These are phyloP conservation scores for Caenorhabditis doughertyi DNA, from an alignment of 2,888 invertebrate genomes.

Conservation along the genomic window DNA sequence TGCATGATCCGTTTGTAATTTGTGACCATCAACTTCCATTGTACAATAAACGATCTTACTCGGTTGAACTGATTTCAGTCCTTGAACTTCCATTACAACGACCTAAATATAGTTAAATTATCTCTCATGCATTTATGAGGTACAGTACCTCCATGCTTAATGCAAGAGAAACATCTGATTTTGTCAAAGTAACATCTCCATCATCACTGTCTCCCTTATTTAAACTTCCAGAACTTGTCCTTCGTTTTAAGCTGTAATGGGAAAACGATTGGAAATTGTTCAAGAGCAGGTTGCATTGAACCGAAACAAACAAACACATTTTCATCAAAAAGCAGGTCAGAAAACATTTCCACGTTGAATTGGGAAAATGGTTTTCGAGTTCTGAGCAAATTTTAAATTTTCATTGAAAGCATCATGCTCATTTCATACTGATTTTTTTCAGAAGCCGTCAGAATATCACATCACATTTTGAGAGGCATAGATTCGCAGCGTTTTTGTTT, in stretches of 20 bases:
- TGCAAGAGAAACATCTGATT: conserved; percentile 90
- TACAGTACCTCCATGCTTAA: conserved; percentile 90
- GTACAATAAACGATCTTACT: conserved; percentile 99
- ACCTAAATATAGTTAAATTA: conserved; percentile 86
- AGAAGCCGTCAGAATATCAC: conserved; percentile 27
- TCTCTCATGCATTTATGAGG: background rate
- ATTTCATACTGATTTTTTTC: conserved; percentile 10
- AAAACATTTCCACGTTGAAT: conserved; percentile 26
- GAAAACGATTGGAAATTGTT: conserved; percentile 4
- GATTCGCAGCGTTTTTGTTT: conserved; percentile 17
- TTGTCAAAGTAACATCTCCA: conserved; percentile 95
- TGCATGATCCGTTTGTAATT: conserved; percentile 98
- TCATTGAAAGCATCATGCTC: conserved; percentile 23
- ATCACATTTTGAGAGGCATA: conserved; percentile 36
- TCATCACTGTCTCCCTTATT: conserved; percentile 91
- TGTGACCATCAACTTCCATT: conserved; percentile 99
- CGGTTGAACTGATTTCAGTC: conserved; percentile 95
- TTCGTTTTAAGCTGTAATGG: conserved; percentile 82
- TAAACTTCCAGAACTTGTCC: conserved; percentile 85
- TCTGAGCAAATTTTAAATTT: background rate
- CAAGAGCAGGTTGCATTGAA: background rate
- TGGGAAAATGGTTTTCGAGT: background rate
- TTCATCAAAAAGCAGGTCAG: conserved; percentile 42
- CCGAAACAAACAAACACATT: conserved; percentile 39
- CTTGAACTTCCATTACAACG: conserved; percentile 99